Conservation (phyloP, 2,797 vertebrate genomes). For the Acrossocheilus fasciatus region DNA sequence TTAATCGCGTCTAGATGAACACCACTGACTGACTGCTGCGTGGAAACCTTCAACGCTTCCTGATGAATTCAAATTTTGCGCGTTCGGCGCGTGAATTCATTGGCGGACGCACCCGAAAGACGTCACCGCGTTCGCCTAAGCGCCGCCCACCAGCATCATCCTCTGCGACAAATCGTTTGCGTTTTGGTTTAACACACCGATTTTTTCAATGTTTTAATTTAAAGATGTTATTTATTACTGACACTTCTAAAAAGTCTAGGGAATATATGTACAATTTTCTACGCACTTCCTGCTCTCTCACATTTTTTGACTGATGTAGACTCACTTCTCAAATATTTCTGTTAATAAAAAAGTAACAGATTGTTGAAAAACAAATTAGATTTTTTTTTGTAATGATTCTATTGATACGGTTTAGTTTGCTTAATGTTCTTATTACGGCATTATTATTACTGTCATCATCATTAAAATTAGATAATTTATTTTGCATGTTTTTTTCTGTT, state of each 20-base stretch:
- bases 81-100: constrained; percentile 61
- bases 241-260: neutral
- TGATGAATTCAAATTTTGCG: constrained; percentile 83
- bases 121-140: neutral
- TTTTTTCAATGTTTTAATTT: neutral
- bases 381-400: neutral
- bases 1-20: constrained; percentile 9
- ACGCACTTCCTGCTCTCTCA: neutral
- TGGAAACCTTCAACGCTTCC: constrained; percentile 65
- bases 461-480: neutral
- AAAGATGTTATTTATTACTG: neutral
- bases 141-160: neutral
- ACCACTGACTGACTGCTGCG: constrained; percentile 13
- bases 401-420: neutral
- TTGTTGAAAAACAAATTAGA: neutral
- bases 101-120: constrained; percentile 2
- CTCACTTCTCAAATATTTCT: neutral
- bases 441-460: neutral
- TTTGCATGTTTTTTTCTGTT: neutral
- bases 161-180: neutral
- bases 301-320: neutral
- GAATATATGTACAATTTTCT: neutral
- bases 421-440: neutral
- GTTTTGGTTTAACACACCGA: neutral
- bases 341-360: neutral